phyloP scores from a whole-genome alignment of 2,888 invertebrate species.

The Limenitis camilla region DNA sequence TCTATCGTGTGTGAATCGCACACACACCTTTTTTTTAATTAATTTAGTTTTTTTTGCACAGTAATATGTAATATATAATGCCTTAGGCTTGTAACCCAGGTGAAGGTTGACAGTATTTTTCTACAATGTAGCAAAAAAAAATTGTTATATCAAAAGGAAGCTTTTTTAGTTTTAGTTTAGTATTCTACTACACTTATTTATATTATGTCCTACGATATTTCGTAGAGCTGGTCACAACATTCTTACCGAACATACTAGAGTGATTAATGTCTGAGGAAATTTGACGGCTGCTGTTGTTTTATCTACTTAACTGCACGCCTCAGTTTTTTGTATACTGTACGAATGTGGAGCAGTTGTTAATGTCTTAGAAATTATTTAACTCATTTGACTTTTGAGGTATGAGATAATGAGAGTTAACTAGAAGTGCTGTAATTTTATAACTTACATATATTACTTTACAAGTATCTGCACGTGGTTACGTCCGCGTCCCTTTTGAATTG shows the following conservation, averaged over 20 bases:
- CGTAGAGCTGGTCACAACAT: conserved; percentile 36
- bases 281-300: conserved; percentile 73
- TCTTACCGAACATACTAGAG: conserved; percentile 65
- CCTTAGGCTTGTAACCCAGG: too few relatives aligned
- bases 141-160: too few relatives aligned
- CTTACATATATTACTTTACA: too few relatives aligned
- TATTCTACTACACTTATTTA: background rate
- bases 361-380: conserved; percentile 48
- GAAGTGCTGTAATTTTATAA: conserved; percentile 10
- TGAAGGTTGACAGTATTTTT: too few relatives aligned
- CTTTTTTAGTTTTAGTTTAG: too few relatives aligned
- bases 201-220: conserved; percentile 1
- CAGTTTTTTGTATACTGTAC: conserved; percentile 48
- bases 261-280: conserved; percentile 73
- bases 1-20: too few relatives aligned
- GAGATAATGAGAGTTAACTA: conserved; percentile 12
- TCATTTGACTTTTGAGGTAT: conserved; percentile 25
- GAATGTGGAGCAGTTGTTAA: conserved; percentile 68
- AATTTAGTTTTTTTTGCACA: too few relatives aligned
- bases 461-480: too few relatives aligned
- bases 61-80: too few relatives aligned
- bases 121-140: too few relatives aligned
- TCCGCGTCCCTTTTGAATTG: too few relatives aligned
- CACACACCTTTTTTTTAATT: too few relatives aligned
- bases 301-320: conserved; percentile 73